Evolutionary conservation across 2,113 vertebrate species (phyloP).

Genomic region (Phocoena phocoena): DNA sequence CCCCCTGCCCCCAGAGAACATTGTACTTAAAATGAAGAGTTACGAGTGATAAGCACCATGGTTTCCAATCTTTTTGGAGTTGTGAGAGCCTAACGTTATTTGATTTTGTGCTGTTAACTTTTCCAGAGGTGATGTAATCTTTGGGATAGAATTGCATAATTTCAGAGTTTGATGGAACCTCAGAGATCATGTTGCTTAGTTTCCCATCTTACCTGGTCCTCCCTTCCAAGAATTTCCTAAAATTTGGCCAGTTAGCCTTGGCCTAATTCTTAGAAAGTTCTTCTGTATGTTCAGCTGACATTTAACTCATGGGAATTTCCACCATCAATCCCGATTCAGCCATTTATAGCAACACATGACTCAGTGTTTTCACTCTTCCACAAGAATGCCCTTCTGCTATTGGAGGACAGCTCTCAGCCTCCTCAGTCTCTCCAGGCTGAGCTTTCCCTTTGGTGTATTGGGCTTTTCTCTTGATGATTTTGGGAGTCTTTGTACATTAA

Average conservation of each 20-base stretch:
- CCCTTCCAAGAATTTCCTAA: neutral
- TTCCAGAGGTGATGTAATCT: neutral
- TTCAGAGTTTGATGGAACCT: neutral
- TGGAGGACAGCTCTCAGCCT: neutral
- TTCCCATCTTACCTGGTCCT: neutral
- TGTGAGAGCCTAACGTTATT: neutral
- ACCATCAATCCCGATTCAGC: neutral
- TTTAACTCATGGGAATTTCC: constrained; percentile 25
- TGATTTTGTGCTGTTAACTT: neutral
- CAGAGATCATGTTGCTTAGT: neutral
- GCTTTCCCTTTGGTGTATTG: neutral
- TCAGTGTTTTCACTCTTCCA: neutral
- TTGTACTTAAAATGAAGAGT: neutral
- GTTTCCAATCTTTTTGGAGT: neutral
- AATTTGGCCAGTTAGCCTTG: neutral
- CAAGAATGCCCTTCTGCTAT: neutral
- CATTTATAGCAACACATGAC: neutral
- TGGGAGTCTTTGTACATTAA: neutral
- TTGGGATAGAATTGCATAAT: neutral
- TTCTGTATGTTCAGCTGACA: constrained; percentile 1
- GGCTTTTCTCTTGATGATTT: neutral
- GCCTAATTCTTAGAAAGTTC: constrained; percentile 1
- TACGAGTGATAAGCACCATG: neutral
- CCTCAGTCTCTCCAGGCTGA: neutral
- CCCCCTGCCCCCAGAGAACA: neutral